Evolutionary conservation across 2,113 vertebrate genomes (phyloP), one percentile per base, ranked within the genome.

Genomic region (Tenrec ecaudatus): DNA sequence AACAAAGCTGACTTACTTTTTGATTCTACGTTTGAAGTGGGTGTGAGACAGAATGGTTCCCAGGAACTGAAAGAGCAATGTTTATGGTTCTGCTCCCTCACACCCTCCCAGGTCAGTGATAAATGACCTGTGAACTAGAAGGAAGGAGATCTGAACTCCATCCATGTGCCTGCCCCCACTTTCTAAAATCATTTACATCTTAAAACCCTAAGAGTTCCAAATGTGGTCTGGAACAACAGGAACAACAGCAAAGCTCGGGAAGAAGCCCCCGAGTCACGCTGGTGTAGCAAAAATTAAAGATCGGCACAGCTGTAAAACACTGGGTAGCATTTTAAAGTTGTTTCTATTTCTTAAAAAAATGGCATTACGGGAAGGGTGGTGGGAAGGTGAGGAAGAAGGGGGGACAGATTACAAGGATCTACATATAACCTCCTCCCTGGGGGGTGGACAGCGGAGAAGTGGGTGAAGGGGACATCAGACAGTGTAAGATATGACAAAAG

Each of bases 181-280:
- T n/a, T 81, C n/a, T 78, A 31, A 89, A 33, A 93, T 79, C 33
- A 84, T 86, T 88, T 86, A 43, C 4, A 31, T 76, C 47, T 93
- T 79, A 84, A 19, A 15, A 68, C 66, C 89, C 17, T 31, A 17
- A 71, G 71, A 73, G 7, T 58, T 36, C 31, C 78, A 36, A 76
- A 43, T 43, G 3, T 57, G 47, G 33, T 88, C 22, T 94, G 17
- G 43, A 77, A 64, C 25, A 84, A 60, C 17, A 90, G 17, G 43
- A 77, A 64, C 25, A 84, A 60, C 17, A 90, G 25, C n/a, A 76
- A 53, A 47, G 38, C 9, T 36, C 12, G 36, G 12, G 76, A 27
- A 85, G 27, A 87, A 86, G 69, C 6, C 11, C 60, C 62, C 38
- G 15, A 11, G 84, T 15, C 33, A 23, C 38, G 64, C 17, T 29